Evolutionary conservation across 2,888 invertebrate species (phyloP).

Genomic region (Prosapia bicincta): DNA sequence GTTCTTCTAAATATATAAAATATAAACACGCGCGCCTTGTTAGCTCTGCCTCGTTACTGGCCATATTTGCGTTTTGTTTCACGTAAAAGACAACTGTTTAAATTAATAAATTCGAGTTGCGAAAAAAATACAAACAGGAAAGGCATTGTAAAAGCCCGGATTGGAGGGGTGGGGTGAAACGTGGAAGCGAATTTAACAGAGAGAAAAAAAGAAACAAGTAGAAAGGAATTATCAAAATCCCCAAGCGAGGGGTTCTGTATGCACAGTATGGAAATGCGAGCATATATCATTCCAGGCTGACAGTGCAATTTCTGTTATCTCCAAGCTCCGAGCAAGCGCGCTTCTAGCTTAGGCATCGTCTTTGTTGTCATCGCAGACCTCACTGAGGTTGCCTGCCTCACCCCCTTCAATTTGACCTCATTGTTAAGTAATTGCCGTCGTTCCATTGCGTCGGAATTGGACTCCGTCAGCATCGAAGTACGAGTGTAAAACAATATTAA

Average conservation of each 20-base stretch:
- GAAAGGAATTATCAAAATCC: slow-evolving; percentile 27
- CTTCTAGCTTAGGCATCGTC: slow-evolving; percentile 4
- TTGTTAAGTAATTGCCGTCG: background rate
- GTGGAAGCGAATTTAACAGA: slow-evolving; percentile 15
- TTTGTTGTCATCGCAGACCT: slow-evolving; percentile 11
- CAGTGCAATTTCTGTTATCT: slow-evolving; percentile 68
- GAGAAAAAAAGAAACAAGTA: slow-evolving; percentile 25
- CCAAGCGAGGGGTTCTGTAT: slow-evolving; percentile 30
- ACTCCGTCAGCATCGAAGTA: too few relatives aligned
- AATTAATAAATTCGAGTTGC: background rate
- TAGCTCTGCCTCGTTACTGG: too few relatives aligned
- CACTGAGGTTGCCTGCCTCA: background rate
- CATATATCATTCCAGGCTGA: slow-evolving; percentile 87
- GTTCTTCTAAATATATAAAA: too few relatives aligned
- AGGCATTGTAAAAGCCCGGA: background rate
- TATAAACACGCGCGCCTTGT: too few relatives aligned
- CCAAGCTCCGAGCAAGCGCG: slow-evolving; percentile 20
- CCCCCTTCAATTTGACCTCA: background rate
- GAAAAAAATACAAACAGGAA: background rate
- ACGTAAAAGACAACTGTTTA: too few relatives aligned
- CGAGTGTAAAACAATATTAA: background rate
- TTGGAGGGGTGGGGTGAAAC: background rate
- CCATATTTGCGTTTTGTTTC: too few relatives aligned
- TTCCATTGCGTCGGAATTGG: too few relatives aligned
- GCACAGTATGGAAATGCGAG: slow-evolving; percentile 74